Conservation (phyloP, 2,888 invertebrate species). For the Aradus depressus region DNA sequence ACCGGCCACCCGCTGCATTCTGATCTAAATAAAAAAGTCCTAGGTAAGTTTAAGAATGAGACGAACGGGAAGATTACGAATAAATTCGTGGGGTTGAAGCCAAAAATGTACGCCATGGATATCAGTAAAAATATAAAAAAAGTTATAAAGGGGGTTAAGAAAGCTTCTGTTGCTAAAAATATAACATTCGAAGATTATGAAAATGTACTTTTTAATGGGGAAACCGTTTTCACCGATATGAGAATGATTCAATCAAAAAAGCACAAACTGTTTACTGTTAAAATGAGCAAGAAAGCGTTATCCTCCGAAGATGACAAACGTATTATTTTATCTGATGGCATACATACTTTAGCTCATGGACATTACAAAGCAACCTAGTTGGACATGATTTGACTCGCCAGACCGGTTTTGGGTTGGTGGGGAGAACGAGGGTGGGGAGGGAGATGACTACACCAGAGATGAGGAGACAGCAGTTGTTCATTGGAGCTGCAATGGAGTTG, state of each 20-base stretch:
- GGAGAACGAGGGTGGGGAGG: no score
- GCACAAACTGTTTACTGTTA: conserved; percentile 1
- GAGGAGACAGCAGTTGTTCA: no score
- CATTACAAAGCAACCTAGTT: no score
- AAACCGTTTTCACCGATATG: not conserved
- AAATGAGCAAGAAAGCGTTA: no score
- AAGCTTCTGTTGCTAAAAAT: not conserved
- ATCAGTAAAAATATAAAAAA: conserved; percentile 21
- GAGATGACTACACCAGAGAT: no score
- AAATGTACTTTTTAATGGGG: conserved; percentile 6
- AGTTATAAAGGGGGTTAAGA: conserved; percentile 23
- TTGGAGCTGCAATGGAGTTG: no score
- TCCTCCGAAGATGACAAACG: no score
- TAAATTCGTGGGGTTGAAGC: conserved; percentile 33
- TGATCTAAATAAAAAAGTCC: conserved; percentile 29
- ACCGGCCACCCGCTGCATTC: conserved; percentile 13
- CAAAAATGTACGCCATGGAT: conserved; percentile 31
- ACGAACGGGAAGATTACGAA: conserved; percentile 32
- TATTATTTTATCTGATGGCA: no score
- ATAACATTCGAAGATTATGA: conserved; percentile 23
- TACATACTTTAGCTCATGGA: no score
- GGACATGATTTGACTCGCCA: no score
- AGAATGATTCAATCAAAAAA: not conserved
- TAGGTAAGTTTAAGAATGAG: conserved; percentile 35
- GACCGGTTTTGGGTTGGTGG: no score